Evolutionary conservation across 2,888 invertebrate species (phyloP).

Genomic region (Gari tellinella): DNA sequence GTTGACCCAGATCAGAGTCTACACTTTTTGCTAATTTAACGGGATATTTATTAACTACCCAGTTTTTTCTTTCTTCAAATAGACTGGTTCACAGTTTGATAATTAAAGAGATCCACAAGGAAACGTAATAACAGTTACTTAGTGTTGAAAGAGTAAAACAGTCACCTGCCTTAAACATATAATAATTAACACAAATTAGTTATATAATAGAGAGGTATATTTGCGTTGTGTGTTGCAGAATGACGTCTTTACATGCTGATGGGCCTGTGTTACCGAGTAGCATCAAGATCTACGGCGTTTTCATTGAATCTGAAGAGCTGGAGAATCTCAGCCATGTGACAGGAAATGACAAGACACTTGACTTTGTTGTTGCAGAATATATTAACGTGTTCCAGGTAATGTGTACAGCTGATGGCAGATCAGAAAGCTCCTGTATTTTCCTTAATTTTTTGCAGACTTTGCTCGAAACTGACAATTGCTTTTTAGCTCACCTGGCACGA

Average conservation of each 20-base stretch:
- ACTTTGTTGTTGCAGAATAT: slow-evolving; percentile 74
- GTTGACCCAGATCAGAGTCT: too few species aligned
- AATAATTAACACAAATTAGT: not conserved
- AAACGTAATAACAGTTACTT: too few species aligned
- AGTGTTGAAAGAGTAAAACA: too few species aligned
- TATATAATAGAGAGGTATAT: not conserved
- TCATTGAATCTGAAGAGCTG: slow-evolving; percentile 76
- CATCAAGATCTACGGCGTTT: slow-evolving; percentile 73
- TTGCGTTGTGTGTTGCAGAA: slow-evolving; percentile 50
- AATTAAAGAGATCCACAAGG: too few species aligned
- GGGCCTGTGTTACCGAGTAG: slow-evolving; percentile 72
- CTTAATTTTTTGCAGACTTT: too few species aligned
- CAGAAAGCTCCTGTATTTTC: not conserved
- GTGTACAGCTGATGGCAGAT: not conserved
- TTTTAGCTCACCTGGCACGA: too few species aligned
- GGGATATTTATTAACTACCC: too few species aligned
- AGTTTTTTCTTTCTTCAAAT: too few species aligned
- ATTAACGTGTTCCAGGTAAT: slow-evolving; percentile 82
- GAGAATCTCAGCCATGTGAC: slow-evolving; percentile 70
- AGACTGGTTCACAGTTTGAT: too few species aligned
- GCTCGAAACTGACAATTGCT: too few species aligned
- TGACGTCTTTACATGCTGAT: slow-evolving; percentile 11
- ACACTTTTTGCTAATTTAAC: too few species aligned
- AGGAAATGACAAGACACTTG: slow-evolving; percentile 73
- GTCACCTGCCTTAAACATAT: too few species aligned